phyloP scores from a whole-genome alignment of 2,888 invertebrate species.

The Caenorhabditis zanzibari region DNA sequence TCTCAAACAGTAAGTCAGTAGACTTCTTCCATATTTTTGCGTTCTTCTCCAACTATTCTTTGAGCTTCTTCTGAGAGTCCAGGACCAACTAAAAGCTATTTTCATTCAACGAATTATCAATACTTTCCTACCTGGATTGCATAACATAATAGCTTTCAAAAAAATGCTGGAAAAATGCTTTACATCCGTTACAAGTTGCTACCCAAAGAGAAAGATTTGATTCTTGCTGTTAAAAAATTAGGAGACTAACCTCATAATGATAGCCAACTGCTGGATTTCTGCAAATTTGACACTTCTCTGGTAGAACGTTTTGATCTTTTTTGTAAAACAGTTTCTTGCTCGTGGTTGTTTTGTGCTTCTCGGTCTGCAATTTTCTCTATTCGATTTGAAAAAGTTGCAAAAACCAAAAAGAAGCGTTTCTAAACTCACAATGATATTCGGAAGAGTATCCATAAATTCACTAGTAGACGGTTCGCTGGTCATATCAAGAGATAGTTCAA shows the following conservation, averaged over 20 bases:
- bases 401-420: too few relatives aligned
- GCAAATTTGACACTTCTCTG: constrained; percentile 67
- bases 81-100: background rate
- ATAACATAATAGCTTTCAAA: constrained; percentile 31
- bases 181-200: constrained; percentile 67
- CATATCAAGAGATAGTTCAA: background rate
- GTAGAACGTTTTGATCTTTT: constrained; percentile 17
- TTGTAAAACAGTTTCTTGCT: background rate
- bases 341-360: background rate
- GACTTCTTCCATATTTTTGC: constrained; percentile 17
- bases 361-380: background rate
- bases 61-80: constrained; percentile 29
- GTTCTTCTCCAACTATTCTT: background rate
- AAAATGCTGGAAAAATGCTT: constrained; percentile 55
- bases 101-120: background rate
- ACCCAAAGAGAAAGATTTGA: constrained; percentile 39
- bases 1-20: constrained; percentile 27
- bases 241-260: constrained; percentile 66
- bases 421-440: constrained; percentile 15
- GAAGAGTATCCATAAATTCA: background rate
- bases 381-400: too few relatives aligned
- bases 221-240: background rate
- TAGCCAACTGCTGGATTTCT: constrained; percentile 70
- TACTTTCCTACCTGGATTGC: constrained; percentile 19
- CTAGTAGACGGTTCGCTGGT: constrained; percentile 24